These are phyloP conservation scores for Ceriagrion tenellum DNA, from an alignment of 2,888 invertebrate genomes.

Conservation along the genomic window DNA sequence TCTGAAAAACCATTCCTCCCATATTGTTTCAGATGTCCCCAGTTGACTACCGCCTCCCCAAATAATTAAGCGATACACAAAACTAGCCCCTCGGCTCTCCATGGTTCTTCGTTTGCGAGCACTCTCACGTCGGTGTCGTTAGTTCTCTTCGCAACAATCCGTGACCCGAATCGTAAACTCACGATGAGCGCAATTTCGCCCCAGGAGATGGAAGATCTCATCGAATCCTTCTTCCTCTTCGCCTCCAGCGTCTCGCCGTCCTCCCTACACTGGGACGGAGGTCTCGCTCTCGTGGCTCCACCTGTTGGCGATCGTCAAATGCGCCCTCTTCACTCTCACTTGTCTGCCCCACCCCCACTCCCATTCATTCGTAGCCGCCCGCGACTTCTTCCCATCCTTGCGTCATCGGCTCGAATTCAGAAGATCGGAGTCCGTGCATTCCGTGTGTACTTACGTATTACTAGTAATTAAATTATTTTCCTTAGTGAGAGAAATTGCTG, in stretches of 20 bases:
- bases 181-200: not conserved
- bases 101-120: too few relatives aligned
- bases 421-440: not conserved
- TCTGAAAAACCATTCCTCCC: too few relatives aligned
- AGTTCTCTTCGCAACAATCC: not conserved
- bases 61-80: too few relatives aligned
- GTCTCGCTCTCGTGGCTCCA: not conserved
- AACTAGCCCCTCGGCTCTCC: too few relatives aligned
- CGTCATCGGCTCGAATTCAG: not conserved
- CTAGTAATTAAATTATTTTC: not conserved
- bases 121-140: not conserved
- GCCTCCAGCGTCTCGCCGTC: not conserved
- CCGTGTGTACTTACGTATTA: not conserved
- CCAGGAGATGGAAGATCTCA: not conserved
- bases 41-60: too few relatives aligned
- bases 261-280: not conserved
- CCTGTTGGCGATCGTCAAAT: slow-evolving; percentile 16
- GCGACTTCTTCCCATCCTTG: not conserved
- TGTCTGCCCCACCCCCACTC: not conserved
- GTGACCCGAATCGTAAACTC: not conserved
- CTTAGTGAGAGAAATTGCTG: not conserved
- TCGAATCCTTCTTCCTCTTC: not conserved
- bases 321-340: not conserved
- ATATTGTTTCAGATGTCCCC: too few relatives aligned
- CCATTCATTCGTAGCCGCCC: not conserved